Evolutionary conservation across 2,797 vertebrate species (phyloP).

Genomic region (Labeo calbasu): DNA sequence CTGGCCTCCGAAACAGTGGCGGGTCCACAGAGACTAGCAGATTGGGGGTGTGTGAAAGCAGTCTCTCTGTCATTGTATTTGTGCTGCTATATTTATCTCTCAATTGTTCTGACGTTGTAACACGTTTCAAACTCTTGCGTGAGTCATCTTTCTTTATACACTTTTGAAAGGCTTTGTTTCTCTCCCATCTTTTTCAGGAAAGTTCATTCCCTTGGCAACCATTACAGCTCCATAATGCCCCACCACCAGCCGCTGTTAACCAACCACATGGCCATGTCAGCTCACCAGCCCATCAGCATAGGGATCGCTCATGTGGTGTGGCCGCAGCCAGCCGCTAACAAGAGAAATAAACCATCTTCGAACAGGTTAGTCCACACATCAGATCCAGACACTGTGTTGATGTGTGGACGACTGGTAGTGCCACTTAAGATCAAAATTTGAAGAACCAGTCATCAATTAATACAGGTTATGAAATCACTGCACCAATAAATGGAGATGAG

Average conservation of each 20-base stretch:
- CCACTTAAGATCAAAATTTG: neutral
- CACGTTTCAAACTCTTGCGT: neutral
- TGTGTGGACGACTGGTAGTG: neutral
- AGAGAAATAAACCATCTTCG: conserved; percentile 89
- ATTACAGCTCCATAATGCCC: conserved; percentile 92
- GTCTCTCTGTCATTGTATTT: neutral
- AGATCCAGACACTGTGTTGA: neutral
- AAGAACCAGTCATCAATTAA: neutral
- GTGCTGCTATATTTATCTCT: neutral
- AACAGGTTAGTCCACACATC: conserved; percentile 84
- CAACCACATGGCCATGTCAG: conserved; percentile 95
- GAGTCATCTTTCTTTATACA: neutral
- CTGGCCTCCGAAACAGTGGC: conserved; percentile 90
- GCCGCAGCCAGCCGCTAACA: conserved; percentile 92
- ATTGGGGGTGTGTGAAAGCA: conserved; percentile 89
- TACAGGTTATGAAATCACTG: neutral
- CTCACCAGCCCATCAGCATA: conserved; percentile 95
- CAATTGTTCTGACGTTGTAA: conserved; percentile 12
- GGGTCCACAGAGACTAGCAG: conserved; percentile 91
- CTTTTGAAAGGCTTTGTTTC: conserved; percentile 15
- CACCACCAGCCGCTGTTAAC: conserved; percentile 93
- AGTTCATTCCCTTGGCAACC: conserved; percentile 91
- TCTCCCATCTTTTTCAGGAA: conserved; percentile 80
- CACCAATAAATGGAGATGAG: neutral
- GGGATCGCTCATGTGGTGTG: conserved; percentile 98